phyloP scores from a whole-genome alignment of 2,113 vertebrate genomes.

The Lepisosteus osseus region DNA sequence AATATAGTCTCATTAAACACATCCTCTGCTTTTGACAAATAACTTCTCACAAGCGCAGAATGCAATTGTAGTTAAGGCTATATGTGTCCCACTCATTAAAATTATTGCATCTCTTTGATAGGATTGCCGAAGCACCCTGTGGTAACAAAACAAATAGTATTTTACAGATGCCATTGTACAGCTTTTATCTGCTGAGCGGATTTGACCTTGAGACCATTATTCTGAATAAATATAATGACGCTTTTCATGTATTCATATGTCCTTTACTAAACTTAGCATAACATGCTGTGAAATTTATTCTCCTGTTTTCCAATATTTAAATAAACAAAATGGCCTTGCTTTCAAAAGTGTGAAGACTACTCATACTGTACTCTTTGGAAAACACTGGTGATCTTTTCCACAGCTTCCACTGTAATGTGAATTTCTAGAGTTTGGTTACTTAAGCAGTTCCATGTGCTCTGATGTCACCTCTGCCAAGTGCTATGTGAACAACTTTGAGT shows the following conservation, averaged over 20 bases:
- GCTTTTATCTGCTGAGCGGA: slow-evolving; percentile 55
- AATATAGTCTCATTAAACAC: too few species aligned
- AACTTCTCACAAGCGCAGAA: too few species aligned
- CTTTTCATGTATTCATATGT: slow-evolving; percentile 5
- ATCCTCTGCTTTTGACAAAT: too few species aligned
- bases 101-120: neutral
- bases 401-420: too few species aligned
- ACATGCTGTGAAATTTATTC: slow-evolving; percentile 23
- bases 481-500: too few species aligned
- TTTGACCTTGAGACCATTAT: slow-evolving; percentile 59
- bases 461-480: too few species aligned
- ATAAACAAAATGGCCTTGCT: neutral
- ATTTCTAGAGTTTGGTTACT: too few species aligned
- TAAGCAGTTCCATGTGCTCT: too few species aligned
- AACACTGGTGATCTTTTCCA: too few species aligned
- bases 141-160: slow-evolving; percentile 18
- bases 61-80: too few species aligned
- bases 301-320: slow-evolving; percentile 21
- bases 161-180: slow-evolving; percentile 12
- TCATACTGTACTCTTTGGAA: too few species aligned
- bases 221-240: slow-evolving; percentile 46
- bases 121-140: neutral
- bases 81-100: too few species aligned
- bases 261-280: slow-evolving; percentile 12
- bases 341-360: neutral